These are phyloP conservation scores for Sigmodon hispidus DNA, from an alignment of 2,113 vertebrate species.

Conservation along the genomic window DNA sequence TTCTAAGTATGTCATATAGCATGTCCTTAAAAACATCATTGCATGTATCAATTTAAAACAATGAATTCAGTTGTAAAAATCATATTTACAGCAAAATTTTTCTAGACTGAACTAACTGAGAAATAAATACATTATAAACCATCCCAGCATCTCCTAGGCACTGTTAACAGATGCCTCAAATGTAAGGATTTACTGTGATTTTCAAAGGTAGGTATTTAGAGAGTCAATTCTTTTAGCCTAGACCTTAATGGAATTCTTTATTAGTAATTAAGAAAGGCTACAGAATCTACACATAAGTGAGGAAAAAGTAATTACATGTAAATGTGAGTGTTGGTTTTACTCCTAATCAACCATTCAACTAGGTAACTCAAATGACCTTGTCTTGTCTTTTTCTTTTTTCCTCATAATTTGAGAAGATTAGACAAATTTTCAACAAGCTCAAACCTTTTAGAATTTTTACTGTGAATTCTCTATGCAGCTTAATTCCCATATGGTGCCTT, in stretches of 20 bases:
- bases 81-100: not conserved
- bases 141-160: not conserved
- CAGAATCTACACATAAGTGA: not conserved
- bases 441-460: constrained; percentile 47
- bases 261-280: not conserved
- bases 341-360: not conserved
- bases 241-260: not conserved
- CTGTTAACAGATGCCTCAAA: not conserved
- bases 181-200: not conserved
- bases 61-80: not conserved
- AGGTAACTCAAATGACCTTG: not conserved
- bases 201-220: not conserved
- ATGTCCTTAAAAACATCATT: not conserved
- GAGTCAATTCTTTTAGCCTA: not conserved
- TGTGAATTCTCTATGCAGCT: constrained; percentile 64
- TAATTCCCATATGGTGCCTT: constrained; percentile 73
- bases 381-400: constrained; percentile 1
- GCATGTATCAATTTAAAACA: not conserved
- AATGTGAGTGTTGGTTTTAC: not conserved
- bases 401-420: constrained; percentile 42
- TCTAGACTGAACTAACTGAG: not conserved
- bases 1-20: not conserved
- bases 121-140: not conserved
- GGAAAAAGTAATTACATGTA: not conserved
- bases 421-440: constrained; percentile 47